Conservation (phyloP, 1,140 invertebrate species). For the Rhynchophorus ferrugineus region DNA sequence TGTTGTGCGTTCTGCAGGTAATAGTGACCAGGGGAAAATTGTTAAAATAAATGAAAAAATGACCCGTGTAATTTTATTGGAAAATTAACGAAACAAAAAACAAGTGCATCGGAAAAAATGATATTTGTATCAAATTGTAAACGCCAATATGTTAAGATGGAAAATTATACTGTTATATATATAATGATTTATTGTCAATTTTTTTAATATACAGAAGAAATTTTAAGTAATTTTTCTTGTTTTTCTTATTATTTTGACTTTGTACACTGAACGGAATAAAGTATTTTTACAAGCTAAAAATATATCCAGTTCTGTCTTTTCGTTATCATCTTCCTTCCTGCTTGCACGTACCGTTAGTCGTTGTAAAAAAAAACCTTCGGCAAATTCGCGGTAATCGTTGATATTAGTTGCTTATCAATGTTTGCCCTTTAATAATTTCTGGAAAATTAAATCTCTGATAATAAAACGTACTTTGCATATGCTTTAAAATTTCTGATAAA, state of each 20-base stretch:
- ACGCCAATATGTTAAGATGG: constrained; percentile 34
- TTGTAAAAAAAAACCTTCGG: too few relatives aligned
- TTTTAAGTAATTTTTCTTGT: constrained; percentile 21
- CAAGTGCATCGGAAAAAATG: constrained; percentile 38
- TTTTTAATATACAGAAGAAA: constrained; percentile 38
- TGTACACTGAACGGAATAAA: neutral
- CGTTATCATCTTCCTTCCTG: too few relatives aligned
- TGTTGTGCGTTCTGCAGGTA: constrained; percentile 29
- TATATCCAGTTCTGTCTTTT: too few relatives aligned
- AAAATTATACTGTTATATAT: constrained; percentile 33
- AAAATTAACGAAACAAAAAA: constrained; percentile 26
- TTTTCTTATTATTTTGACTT: neutral
- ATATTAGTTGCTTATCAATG: too few relatives aligned
- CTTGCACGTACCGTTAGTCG: too few relatives aligned
- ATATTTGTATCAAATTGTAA: constrained; percentile 33
- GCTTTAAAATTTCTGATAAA: too few relatives aligned
- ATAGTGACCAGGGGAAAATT: constrained; percentile 22
- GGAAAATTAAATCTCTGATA: too few relatives aligned
- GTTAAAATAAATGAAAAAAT: constrained; percentile 8
- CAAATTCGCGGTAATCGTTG: too few relatives aligned
- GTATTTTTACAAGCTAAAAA: neutral
- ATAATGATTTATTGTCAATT: constrained; percentile 39
- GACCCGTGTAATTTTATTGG: constrained; percentile 22
- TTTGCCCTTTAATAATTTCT: too few relatives aligned
- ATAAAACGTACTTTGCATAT: too few relatives aligned